Base-by-base conservation (phyloP, 2,888 invertebrate genomes). In the Halictus ligatus region DNA sequence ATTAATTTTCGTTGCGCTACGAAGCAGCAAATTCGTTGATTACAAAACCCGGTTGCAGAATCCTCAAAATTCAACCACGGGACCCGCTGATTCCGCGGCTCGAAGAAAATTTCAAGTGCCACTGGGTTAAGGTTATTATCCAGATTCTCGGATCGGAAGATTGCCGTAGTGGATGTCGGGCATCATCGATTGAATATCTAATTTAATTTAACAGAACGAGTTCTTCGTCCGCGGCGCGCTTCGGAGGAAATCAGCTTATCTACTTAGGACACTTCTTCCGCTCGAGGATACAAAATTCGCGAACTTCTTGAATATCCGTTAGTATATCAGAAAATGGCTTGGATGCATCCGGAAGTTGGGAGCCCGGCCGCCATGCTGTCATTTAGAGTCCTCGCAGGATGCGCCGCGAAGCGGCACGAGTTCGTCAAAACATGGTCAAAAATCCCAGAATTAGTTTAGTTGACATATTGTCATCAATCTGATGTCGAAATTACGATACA, bases 131-230 rank as follows among this genome's bases (percentile, higher is more conserved):
- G 67, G 1, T 75, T 67, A 25, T 40, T 50, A 50, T 80, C 40
- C 29, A n/a, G 46, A 29, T 29, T 40, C 21, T 50, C 18, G n/a
- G 48, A 69, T 71, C 6, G 46, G 29, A 29, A 21, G 25, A 15
- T 15, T 46, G 8, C 7, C n/a, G 29, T 6, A 7, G 40, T 48
- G 12, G n/a, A n/a, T 48, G 21, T 29, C 15, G n/a, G 4, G n/a
- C 2, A 5, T 40, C n/a, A 67, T 29, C 18, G 67, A 35, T 18
- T 35, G 29, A 54, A 74, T 29, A 46, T 25, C 8, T 46, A 46
- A 46, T 74, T 15, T 18, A 81, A 73, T 64, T 82, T 75, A 69
- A 83, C 60, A 40, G 60, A 48, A 8, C n/a, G n/a, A 64, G 18
- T 50, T n/a, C 69, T n/a, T 18, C 18, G 40, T 50, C 10, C 21